Conservation (phyloP, 1,140 invertebrate species). For the Zelostemma sp. region DNA sequence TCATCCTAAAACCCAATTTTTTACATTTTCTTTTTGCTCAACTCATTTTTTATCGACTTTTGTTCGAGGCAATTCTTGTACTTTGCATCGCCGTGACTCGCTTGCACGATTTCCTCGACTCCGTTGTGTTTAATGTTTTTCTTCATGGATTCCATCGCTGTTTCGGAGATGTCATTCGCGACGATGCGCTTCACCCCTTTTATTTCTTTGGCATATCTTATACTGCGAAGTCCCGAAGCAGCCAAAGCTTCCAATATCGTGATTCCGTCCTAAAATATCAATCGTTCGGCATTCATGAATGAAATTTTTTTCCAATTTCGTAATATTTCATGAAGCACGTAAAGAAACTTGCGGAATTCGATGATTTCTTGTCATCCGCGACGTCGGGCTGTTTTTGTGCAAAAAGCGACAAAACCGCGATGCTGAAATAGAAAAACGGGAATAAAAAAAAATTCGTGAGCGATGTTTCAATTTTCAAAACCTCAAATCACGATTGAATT, state of each 20-base stretch:
- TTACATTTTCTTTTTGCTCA: too few relatives aligned
- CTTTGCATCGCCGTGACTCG: conserved; percentile 34
- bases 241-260: conserved; percentile 93
- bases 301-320: too few relatives aligned
- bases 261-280: conserved; percentile 71
- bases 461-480: conserved; percentile 48
- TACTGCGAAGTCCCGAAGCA: conserved; percentile 94
- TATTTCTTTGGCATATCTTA: conserved; percentile 97
- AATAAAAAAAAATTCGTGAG: conserved; percentile 14
- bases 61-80: conserved; percentile 3
- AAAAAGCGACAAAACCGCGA: conserved; percentile 67
- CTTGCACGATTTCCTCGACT: conserved; percentile 20
- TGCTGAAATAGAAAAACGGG: conserved; percentile 59
- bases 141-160: conserved; percentile 76
- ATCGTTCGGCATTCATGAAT: conserved; percentile 6
- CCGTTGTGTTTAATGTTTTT: conserved; percentile 34
- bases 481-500: conserved; percentile 97
- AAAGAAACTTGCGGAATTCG: too few relatives aligned
- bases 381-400: conserved; percentile 41
- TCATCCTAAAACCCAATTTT: conserved; percentile 73
- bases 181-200: conserved; percentile 84
- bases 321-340: too few relatives aligned
- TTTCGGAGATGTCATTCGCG: conserved; percentile 94
- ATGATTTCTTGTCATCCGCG: conserved; percentile 3
- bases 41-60: too few relatives aligned